These are phyloP conservation scores for Scolopax rusticola DNA, from an alignment of 2,797 vertebrate species.

Conservation along the genomic window DNA sequence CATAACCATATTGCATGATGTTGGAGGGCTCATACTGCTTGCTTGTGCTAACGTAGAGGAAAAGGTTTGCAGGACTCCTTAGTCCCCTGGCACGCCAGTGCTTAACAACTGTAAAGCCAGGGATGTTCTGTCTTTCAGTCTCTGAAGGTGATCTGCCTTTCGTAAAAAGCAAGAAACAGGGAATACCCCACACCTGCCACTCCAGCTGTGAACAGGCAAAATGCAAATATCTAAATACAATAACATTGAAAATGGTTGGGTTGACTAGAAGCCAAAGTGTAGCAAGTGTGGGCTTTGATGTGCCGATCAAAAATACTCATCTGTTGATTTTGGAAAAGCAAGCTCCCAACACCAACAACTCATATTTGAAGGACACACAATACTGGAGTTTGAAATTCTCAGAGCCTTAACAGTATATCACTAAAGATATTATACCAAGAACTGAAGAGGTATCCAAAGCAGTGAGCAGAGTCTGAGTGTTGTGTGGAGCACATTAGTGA, in stretches of 20 bases:
- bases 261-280: neutral
- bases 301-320: neutral
- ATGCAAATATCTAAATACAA: neutral
- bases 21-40: neutral
- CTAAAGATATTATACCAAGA: neutral
- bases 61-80: neutral
- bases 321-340: neutral
- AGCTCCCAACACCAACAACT: neutral
- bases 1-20: neutral
- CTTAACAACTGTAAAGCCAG: neutral
- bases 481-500: neutral
- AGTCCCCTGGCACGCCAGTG: neutral
- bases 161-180: neutral
- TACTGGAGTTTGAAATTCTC: neutral
- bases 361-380: neutral
- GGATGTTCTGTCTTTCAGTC: neutral
- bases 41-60: neutral
- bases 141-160: neutral
- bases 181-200: neutral
- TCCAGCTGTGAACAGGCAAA: neutral
- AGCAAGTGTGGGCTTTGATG: neutral
- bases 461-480: neutral
- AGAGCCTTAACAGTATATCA: neutral
- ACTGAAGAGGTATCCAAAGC: neutral
- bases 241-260: neutral